A percentile compares a stretch with the other conserved stretches of the same genome.
These are phyloP conservation scores for Aegotheles bennettii DNA, from an alignment of 2,113 vertebrate genomes.

Conservation along the genomic window DNA sequence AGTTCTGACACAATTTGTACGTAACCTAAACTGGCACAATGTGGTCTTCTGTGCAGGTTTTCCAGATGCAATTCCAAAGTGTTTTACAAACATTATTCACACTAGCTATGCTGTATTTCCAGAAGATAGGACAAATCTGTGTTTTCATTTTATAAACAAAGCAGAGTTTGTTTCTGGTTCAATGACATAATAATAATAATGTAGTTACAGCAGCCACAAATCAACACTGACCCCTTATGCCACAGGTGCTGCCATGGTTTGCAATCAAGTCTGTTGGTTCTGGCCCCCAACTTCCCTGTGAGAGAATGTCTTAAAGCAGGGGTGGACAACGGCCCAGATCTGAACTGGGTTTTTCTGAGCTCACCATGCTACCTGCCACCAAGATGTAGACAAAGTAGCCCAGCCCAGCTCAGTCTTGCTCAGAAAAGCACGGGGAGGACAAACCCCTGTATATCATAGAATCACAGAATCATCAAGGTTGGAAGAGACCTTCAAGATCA, in stretches of 20 bases:
- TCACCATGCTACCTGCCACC: not conserved
- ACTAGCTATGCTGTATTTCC: not conserved
- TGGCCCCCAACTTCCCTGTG: not conserved
- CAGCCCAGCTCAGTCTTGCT: not conserved
- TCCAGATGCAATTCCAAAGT: not conserved
- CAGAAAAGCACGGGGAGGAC: not conserved
- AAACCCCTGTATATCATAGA: not conserved
- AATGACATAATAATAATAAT: fast-evolving
- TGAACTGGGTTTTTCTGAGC: not conserved
- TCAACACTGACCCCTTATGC: not conserved
- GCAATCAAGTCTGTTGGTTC: not conserved
- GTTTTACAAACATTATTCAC: not conserved
- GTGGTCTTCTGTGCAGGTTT: not conserved
- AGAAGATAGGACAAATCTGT: not conserved
- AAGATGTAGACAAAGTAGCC: not conserved
- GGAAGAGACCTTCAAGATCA: too few species aligned
- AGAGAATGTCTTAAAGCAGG: not conserved
- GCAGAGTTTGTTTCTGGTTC: not conserved
- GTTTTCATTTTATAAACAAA: not conserved
- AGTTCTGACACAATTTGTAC: not conserved
- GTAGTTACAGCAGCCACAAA: not conserved
- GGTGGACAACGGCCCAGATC: too few species aligned
- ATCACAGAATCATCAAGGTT: too few species aligned
- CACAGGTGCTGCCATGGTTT: not conserved
- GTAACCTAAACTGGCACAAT: not conserved